A percentile compares a stretch with the other conserved stretches of the same genome.
These are phyloP conservation scores for Epirrhoe tristata DNA, from an alignment of 2,888 invertebrate genomes.

Conservation along the genomic window DNA sequence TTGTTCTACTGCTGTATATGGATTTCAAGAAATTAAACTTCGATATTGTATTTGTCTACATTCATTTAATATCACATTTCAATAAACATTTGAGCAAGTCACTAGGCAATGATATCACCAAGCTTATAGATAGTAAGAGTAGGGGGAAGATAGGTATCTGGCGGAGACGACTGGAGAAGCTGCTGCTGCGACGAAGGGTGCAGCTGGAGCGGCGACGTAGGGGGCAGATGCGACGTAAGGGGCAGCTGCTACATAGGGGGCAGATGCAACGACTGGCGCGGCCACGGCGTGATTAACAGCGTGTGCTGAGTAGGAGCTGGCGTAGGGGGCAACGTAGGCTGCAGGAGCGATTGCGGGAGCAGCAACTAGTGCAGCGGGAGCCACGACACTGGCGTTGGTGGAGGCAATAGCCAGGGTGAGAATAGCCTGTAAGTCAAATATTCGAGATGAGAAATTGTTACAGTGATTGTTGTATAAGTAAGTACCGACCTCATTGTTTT, in stretches of 20 bases:
- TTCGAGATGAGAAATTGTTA: not conserved
- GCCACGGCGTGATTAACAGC: slow-evolving; percentile 91
- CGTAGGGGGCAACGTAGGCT: slow-evolving; percentile 89
- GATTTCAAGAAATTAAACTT: slow-evolving; percentile 6
- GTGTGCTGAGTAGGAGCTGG: slow-evolving; percentile 91
- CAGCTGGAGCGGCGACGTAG: slow-evolving; percentile 51
- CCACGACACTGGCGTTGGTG: slow-evolving; percentile 66
- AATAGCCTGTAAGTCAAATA: slow-evolving; percentile 63
- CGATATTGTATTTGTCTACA: slow-evolving; percentile 23
- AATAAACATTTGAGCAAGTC: slow-evolving; percentile 75
- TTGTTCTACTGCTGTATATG: not conserved
- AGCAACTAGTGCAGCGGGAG: slow-evolving; percentile 75
- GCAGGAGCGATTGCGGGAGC: slow-evolving; percentile 85
- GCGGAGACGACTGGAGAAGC: slow-evolving; percentile 48
- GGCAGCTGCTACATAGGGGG: slow-evolving; percentile 55
- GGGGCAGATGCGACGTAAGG: slow-evolving; percentile 51
- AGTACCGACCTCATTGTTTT: not conserved
- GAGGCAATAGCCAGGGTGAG: slow-evolving; percentile 69
- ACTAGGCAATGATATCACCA: slow-evolving; percentile 78
- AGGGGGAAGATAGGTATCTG: slow-evolving; percentile 70
- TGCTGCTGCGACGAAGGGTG: slow-evolving; percentile 48
- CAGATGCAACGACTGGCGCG: slow-evolving; percentile 84
- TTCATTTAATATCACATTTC: slow-evolving; percentile 43
- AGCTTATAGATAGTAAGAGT: slow-evolving; percentile 73
- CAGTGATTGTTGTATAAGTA: not conserved